Evolutionary conservation across 2,113 vertebrate species (phyloP).

Genomic region (Pyxicephalus adspersus): DNA sequence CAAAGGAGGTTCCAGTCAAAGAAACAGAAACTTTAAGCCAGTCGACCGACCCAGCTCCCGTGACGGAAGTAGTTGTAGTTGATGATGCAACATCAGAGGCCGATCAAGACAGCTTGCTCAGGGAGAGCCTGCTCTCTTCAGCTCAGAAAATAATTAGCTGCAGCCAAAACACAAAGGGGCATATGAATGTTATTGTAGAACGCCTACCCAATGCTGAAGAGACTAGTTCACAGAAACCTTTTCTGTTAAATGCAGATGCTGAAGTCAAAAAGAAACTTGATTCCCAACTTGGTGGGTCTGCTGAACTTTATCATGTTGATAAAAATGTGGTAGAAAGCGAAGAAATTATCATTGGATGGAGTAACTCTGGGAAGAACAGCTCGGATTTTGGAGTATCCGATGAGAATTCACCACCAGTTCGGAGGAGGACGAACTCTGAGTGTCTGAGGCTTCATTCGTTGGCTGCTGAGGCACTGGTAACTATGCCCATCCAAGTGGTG

Average conservation of each 20-base stretch:
- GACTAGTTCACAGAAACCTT: constrained; percentile 75
- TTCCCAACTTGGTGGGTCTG: constrained; percentile 55
- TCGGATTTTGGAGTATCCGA: constrained; percentile 67
- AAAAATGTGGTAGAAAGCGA: constrained; percentile 69
- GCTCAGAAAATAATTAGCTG: constrained; percentile 96
- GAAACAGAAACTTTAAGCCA: constrained; percentile 59
- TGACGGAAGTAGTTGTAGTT: constrained; percentile 76
- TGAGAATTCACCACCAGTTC: constrained; percentile 87
- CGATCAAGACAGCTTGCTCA: constrained; percentile 71
- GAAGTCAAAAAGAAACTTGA: constrained; percentile 72
- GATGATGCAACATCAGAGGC: constrained; percentile 76
- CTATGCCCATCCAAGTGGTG: constrained; percentile 89
- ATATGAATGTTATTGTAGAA: constrained; percentile 97
- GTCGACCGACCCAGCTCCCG: constrained; percentile 62
- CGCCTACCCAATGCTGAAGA: constrained; percentile 89
- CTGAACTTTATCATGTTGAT: constrained; percentile 61
- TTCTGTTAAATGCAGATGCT: constrained; percentile 76
- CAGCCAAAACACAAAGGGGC: constrained; percentile 87
- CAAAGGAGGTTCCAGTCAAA: constrained; percentile 58
- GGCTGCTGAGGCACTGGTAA: constrained; percentile 92
- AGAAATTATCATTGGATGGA: constrained; percentile 77
- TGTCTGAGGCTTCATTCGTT: constrained; percentile 91
- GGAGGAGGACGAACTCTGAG: constrained; percentile 93
- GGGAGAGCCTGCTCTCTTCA: constrained; percentile 90
- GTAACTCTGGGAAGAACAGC: constrained; percentile 64